Base-by-base conservation (phyloP, 2,113 vertebrate species). In the Hyperopisus bebe region DNA sequence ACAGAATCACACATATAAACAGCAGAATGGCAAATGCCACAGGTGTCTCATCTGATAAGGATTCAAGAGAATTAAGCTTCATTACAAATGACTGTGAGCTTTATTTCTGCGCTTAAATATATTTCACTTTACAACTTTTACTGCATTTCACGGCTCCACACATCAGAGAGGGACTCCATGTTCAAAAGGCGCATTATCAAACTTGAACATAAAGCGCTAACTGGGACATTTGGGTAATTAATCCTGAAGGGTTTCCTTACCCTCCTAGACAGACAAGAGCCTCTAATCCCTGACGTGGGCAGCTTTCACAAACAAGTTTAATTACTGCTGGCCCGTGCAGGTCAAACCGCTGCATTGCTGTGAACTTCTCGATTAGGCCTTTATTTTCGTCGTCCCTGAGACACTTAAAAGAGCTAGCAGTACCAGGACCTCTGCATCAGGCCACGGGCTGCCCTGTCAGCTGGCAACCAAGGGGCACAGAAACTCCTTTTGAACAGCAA, bases 171-270 rank as follows among this genome's bases (percentile, higher is more conserved):
- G 15, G 51, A 89, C 66, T 10, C 74, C 77, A 66, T 44, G 77
- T 46, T 90, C 44, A 89, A 51, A 88, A 82, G 42, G 24, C 15
- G 5, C 53, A 39, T 83, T 44, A 55, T 77, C 4, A 17, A 31
- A 19, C 70, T 42, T 47, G 21, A 85, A 35, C 39, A 46, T 55
- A 17, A 89, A 89, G 83, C 11, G 7, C 83, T 58, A 85, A 83
- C 88, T 66, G 80, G 55, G 77, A 77, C 53, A 90, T 66, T 47
- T 86, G 87, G 46, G 27, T 66, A 90, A 86, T 90, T 82, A 90
- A 85, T 86, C 80, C 88, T 86, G 74, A 80, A 53, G 88, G 62
- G 62, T 88, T 84, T 82, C n/a, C 44, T 46, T 55, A 31, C 44
- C 46, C 42, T 84, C n/a, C 74, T 21, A n/a, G 84, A 55, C 55